Conservation (phyloP, 2,113 vertebrate species). For the Macrotis lagotis region DNA sequence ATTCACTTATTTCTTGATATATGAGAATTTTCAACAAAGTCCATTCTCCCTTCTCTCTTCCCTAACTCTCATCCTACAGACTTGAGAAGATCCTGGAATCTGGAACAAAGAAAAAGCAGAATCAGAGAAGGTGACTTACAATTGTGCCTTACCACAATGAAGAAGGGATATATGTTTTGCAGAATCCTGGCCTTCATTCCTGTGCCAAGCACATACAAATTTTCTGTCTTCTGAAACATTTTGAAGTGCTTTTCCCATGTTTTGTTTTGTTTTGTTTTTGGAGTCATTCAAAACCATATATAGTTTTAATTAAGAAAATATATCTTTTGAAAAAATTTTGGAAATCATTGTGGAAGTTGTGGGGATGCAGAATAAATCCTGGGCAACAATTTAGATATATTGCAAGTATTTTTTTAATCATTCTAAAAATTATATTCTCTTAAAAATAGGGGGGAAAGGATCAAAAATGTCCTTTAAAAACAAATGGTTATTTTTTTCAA, state of each 20-base stretch:
- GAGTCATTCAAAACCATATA: not conserved
- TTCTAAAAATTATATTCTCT: not conserved
- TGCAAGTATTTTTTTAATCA: not conserved
- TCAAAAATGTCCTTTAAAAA: conserved; percentile 7
- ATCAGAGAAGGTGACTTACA: not conserved
- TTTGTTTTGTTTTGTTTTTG: conserved; percentile 47
- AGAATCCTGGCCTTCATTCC: not conserved
- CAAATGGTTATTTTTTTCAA: conserved; percentile 2
- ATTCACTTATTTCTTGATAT: conserved; percentile 36
- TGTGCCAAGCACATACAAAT: conserved; percentile 9
- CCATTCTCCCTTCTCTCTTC: conserved; percentile 23
- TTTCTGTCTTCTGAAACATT: not conserved
- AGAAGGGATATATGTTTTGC: not conserved
- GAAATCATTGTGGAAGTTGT: not conserved
- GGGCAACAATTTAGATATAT: not conserved
- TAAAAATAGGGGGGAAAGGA: not conserved
- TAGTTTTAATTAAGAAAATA: not conserved
- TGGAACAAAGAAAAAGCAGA: not conserved
- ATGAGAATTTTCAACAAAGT: conserved; percentile 15
- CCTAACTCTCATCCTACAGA: not conserved
- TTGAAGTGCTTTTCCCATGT: conserved; percentile 27
- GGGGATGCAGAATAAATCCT: not conserved
- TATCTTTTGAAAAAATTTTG: not conserved
- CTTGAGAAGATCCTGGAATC: not conserved
- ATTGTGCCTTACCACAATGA: not conserved